phyloP scores from a whole-genome alignment of 1,140 invertebrate species.

The Aphidius ervi region DNA sequence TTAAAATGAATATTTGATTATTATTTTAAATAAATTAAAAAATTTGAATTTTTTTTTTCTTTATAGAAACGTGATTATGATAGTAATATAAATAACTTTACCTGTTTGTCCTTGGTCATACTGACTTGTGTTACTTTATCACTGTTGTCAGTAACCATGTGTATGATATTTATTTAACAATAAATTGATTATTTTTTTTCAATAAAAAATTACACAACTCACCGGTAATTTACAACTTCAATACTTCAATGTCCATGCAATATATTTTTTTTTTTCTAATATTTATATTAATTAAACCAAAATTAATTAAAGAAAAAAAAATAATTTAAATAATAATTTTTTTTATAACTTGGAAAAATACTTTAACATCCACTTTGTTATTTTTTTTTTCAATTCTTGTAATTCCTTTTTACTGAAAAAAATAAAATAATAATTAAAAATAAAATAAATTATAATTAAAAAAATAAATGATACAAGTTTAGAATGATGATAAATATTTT shows the following conservation, averaged over 20 bases:
- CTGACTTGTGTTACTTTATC: constrained; percentile 11
- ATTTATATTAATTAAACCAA: too few species aligned
- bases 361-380: too few species aligned
- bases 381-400: too few species aligned
- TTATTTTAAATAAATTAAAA: neutral
- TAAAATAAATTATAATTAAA: too few species aligned
- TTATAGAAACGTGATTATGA: constrained; percentile 13
- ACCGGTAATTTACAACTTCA: constrained; percentile 35
- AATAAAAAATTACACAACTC: too few species aligned
- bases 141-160: too few species aligned
- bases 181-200: too few species aligned
- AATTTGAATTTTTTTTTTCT: neutral
- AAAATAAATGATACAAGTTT: too few species aligned
- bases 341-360: neutral
- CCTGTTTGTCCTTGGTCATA: constrained; percentile 52
- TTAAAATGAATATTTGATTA: neutral
- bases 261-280: constrained; percentile 4
- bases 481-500: too few species aligned
- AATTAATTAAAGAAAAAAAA: constrained; percentile 10
- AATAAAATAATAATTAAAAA: too few species aligned
- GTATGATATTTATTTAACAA: too few species aligned
- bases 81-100: constrained; percentile 30
- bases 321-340: neutral
- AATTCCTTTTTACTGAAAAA: too few species aligned
- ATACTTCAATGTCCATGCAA: constrained; percentile 48